Conservation (phyloP, 2,797 vertebrate genomes). For the Rhinogobio ventralis region DNA sequence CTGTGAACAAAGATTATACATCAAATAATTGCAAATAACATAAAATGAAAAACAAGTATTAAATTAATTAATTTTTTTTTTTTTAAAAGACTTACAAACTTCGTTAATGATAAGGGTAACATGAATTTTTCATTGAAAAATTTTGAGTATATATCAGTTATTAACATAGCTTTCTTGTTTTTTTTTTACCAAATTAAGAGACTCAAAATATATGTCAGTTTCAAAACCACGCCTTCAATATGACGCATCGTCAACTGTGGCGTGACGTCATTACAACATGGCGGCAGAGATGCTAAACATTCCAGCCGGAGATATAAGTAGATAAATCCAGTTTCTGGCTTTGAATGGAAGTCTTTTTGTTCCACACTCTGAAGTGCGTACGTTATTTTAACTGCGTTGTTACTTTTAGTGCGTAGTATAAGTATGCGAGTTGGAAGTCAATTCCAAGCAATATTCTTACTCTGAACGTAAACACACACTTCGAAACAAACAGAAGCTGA, state of each 20-base stretch:
- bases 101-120: no score
- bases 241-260: background rate
- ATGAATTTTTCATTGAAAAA: no score
- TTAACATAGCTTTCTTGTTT: no score
- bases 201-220: no score
- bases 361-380: background rate
- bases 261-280: background rate
- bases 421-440: background rate
- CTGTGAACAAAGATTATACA: no score
- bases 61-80: no score
- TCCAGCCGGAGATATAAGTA: background rate
- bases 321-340: background rate
- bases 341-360: background rate
- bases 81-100: no score
- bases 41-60: no score
- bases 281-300: background rate
- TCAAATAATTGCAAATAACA: no score
- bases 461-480: background rate
- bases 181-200: no score
- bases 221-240: background rate
- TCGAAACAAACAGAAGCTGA: background rate
- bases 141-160: no score
- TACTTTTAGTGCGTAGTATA: background rate
- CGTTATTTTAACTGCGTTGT: background rate
- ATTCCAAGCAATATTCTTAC: background rate